Conservation (phyloP, 2,797 vertebrate species). For the Phoxinus dragarum region DNA sequence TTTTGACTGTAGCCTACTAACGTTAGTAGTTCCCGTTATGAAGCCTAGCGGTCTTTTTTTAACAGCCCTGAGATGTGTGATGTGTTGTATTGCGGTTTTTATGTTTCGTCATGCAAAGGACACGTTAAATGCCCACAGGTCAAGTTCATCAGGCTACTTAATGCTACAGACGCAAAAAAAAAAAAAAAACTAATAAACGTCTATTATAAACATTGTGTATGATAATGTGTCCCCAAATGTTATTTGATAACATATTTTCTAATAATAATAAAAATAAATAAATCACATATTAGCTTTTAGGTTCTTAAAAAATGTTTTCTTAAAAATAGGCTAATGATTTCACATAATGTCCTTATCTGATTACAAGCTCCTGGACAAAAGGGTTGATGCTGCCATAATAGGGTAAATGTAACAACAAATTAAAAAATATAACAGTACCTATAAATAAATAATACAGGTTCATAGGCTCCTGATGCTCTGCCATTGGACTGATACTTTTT, state of each 20-base stretch:
- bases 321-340: not conserved
- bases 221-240: not conserved
- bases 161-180: too few species aligned
- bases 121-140: not conserved
- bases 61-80: not conserved
- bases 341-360: not conserved
- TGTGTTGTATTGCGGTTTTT: not conserved
- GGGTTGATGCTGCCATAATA: not conserved
- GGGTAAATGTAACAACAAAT: not conserved
- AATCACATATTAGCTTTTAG: too few species aligned
- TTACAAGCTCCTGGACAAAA: not conserved
- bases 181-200: too few species aligned
- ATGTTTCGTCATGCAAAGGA: not conserved
- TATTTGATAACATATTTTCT: not conserved
- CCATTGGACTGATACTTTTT: slow-evolving; percentile 10
- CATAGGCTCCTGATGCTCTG: not conserved
- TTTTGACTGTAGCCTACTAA: slow-evolving; percentile 22
- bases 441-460: not conserved
- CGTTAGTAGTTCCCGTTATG: slow-evolving; percentile 24
- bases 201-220: too few species aligned
- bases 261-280: too few species aligned
- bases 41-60: slow-evolving; percentile 2
- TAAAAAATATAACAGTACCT: not conserved
- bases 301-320: not conserved
- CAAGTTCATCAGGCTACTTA: not conserved